These are phyloP conservation scores for Echinometra lucunter DNA, from an alignment of 53 echinoderm and acorn worm species.

Conservation along the genomic window DNA sequence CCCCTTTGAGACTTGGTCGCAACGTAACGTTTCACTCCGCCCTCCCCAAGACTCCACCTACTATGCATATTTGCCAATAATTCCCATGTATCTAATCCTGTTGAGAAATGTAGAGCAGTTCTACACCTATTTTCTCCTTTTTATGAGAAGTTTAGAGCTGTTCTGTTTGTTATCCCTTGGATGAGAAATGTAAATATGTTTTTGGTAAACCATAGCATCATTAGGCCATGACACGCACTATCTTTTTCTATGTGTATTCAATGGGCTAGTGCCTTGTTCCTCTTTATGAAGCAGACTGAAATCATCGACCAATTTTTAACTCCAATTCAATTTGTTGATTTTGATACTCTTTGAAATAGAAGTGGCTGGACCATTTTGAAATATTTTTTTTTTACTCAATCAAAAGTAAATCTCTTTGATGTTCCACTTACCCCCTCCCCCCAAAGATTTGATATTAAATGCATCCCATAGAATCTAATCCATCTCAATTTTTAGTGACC, in stretches of 20 bases:
- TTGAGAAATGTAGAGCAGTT: too few species aligned
- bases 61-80: neutral
- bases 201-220: neutral
- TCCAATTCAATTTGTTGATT: conserved; percentile 7
- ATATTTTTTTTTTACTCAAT: neutral
- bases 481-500: neutral
- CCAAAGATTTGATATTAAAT: neutral
- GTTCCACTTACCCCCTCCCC: neutral
- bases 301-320: neutral
- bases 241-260: neutral
- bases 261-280: conserved; percentile 30
- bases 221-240: neutral
- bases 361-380: conserved; percentile 42
- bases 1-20: conserved; percentile 15
- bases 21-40: conserved; percentile 37
- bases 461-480: neutral
- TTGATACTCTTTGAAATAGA: conserved; percentile 7
- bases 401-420: neutral
- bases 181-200: neutral
- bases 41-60: neutral
- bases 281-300: conserved; percentile 11
- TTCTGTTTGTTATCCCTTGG: neutral
- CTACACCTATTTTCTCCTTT: too few species aligned
- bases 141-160: neutral
- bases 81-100: too few species aligned